Evolutionary conservation across 2,113 vertebrate species (phyloP).

Genomic region (Callaeas wilsoni): DNA sequence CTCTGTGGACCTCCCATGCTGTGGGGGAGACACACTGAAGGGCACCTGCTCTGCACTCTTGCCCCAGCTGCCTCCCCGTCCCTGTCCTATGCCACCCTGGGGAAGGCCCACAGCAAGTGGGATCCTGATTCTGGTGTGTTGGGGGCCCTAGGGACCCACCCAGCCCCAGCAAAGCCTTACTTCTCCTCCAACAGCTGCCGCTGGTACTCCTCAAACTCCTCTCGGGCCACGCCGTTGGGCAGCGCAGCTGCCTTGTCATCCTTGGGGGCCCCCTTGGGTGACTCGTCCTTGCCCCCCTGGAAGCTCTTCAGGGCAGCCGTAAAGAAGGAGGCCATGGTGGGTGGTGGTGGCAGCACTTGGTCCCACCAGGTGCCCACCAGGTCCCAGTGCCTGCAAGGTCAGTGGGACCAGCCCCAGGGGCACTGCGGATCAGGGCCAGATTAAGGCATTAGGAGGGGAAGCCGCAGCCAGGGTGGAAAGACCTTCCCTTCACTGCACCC

Average conservation of each 20-base stretch:
- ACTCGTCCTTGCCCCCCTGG: neutral
- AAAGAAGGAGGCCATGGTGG: conserved; percentile 65
- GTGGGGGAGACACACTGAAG: fast-evolving
- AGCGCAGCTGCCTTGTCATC: conserved; percentile 42
- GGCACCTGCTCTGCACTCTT: neutral
- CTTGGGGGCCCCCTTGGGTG: neutral
- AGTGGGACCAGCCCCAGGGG: conserved; percentile 57
- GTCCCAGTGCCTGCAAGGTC: conserved; percentile 38
- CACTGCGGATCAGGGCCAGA: conserved; percentile 58
- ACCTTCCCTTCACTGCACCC: neutral
- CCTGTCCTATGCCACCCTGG: neutral
- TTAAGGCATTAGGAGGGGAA: conserved; percentile 76
- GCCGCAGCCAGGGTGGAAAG: neutral
- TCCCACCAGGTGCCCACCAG: neutral
- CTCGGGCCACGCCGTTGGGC: conserved; percentile 62
- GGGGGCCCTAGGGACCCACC: neutral
- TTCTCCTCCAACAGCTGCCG: conserved; percentile 77
- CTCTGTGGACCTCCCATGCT: neutral
- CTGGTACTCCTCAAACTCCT: conserved; percentile 79
- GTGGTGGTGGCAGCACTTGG: neutral
- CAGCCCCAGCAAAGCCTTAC: conserved; percentile 44
- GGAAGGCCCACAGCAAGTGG: neutral
- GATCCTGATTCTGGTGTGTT: fast-evolving
- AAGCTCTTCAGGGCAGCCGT: conserved; percentile 58
- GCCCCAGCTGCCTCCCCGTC: neutral